These are phyloP conservation scores for Aplodontia rufa DNA, from an alignment of 2,113 vertebrate genomes.

Conservation along the genomic window DNA sequence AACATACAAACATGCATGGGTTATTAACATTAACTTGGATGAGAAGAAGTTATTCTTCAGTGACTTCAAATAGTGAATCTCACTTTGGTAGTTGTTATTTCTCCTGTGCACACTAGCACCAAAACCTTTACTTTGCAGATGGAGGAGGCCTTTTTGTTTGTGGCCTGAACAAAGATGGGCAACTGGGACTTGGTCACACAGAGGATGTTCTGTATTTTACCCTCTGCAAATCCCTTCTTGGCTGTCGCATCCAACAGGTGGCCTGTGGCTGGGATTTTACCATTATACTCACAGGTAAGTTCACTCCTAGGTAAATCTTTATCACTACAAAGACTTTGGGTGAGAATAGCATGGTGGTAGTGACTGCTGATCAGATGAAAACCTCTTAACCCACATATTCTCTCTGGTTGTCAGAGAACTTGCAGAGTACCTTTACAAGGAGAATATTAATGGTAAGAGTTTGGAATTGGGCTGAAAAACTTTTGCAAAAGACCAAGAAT, in stretches of 20 bases:
- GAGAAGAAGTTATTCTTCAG: background rate
- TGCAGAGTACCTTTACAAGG: background rate
- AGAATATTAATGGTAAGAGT: background rate
- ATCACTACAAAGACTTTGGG: background rate
- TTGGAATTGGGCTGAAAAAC: background rate
- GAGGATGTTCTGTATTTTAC: slow-evolving; percentile 86
- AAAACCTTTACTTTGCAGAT: slow-evolving; percentile 80
- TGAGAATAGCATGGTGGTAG: background rate
- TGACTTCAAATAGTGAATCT: background rate
- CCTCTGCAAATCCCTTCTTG: slow-evolving; percentile 82
- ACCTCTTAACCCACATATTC: background rate
- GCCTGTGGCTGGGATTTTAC: slow-evolving; percentile 97
- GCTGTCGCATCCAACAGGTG: slow-evolving; percentile 85
- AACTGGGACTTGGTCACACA: slow-evolving; percentile 91
- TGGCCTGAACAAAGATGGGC: slow-evolving; percentile 93
- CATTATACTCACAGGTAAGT: slow-evolving; percentile 90
- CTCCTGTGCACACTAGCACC: background rate
- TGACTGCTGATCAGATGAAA: background rate
- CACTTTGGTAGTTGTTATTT: background rate
- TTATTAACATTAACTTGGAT: background rate
- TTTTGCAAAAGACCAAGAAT: background rate
- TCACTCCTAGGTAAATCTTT: background rate
- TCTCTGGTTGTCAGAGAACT: background rate
- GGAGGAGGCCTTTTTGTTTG: slow-evolving; percentile 90
- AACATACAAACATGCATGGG: background rate